phyloP scores from a whole-genome alignment of 2,797 vertebrate species.

The Hydrolagus colliei region DNA sequence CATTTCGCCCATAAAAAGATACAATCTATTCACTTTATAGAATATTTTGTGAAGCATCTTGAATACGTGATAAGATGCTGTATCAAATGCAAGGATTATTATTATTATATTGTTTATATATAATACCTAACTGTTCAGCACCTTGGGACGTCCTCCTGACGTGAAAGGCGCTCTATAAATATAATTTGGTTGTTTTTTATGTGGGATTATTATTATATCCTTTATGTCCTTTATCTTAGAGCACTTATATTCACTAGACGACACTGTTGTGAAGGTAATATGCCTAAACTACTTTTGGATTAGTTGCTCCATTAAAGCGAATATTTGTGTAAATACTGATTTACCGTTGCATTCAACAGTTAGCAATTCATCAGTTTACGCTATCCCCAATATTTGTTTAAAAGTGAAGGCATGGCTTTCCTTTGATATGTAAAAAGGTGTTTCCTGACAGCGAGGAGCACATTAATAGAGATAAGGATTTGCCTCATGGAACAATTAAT shows the following conservation, averaged over 20 bases:
- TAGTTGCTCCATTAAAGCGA: background rate
- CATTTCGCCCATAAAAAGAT: no score
- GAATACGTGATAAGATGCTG: no score
- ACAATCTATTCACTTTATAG: no score
- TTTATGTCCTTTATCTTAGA: no score
- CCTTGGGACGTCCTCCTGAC: no score
- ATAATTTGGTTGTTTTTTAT: no score
- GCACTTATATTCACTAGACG: no score
- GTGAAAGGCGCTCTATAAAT: no score
- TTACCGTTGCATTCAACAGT: background rate
- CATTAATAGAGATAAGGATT: background rate
- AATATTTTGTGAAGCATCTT: no score
- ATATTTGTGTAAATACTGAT: background rate
- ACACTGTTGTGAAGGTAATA: background rate
- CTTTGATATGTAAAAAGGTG: background rate
- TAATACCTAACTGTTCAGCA: no score
- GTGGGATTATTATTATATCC: no score
- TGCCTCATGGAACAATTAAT: background rate
- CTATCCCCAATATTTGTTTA: background rate
- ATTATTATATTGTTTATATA: background rate
- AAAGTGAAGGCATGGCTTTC: background rate
- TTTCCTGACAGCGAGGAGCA: background rate
- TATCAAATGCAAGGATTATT: background rate
- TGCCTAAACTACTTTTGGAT: background rate
- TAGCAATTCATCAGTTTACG: background rate